Percentiles rank a stretch among this genome's conserved stretches.
Conservation (phyloP, 1,140 invertebrate species). For the Pachyrhynchus sulphureomaculatus region DNA sequence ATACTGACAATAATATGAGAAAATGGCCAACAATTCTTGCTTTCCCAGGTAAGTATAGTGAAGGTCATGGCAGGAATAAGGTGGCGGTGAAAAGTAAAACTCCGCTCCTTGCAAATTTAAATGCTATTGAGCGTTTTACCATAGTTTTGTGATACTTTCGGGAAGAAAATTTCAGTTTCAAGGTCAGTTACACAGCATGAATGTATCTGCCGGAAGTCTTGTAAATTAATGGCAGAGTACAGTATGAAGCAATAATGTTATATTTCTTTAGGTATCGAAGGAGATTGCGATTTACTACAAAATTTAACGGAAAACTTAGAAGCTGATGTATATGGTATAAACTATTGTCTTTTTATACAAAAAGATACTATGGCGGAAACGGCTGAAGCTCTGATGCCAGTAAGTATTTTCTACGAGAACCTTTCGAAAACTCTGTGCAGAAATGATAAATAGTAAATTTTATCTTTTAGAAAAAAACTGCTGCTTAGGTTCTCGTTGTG, state of each 20-base stretch:
- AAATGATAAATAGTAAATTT: not conserved
- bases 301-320: constrained; percentile 60
- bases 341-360: constrained; percentile 54
- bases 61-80: not conserved
- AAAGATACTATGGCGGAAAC: constrained; percentile 47
- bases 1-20: no score
- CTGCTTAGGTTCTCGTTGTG: no score
- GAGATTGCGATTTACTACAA: constrained; percentile 61
- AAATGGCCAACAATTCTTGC: not conserved
- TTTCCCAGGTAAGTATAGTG: constrained; percentile 1
- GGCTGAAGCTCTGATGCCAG: constrained; percentile 50
- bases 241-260: no score
- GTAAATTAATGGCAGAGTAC: no score
- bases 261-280: no score
- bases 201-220: constrained; percentile 58
- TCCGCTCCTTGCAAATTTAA: not conserved
- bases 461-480: not conserved
- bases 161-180: not conserved
- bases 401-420: constrained; percentile 35
- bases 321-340: constrained; percentile 66
- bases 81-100: not conserved
- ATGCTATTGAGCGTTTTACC: not conserved
- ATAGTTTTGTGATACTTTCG: not conserved
- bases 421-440: not conserved
- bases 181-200: not conserved